Evolutionary conservation across 2,797 vertebrate species (phyloP), one percentile per base, ranked within the genome.

Genomic region (Ibycter americanus): DNA sequence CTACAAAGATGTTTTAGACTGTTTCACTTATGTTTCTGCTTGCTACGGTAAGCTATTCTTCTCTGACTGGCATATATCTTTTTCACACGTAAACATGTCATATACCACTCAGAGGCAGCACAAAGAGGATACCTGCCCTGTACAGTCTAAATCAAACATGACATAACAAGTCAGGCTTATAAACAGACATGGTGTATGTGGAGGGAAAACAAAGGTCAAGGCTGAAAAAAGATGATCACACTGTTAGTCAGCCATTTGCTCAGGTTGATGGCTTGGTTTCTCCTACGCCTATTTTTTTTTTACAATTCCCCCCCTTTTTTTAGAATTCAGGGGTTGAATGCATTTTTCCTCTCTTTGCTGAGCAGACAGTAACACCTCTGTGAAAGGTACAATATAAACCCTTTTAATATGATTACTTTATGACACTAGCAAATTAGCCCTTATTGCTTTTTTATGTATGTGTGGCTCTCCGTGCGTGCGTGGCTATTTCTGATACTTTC

Each of bases 261-360:
- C 27, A 46, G 11, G 65, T 61, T 72, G 25, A 61, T 68, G 34
- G 15, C 42, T 93, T 49, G 65, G 40, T 56, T 84, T 89, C 29
- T 87, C 40, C n/a, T 10, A 14, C 1, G 3, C 3, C 4, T 23
- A 6, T 1, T 1, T 46, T 46, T 79, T 63, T 49, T 72, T 12
- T 7, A 26, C 9, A 0, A 27, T 15, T 9, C 10, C 1, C 6
- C 8, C 9, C 6, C 2, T 4, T 56, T 19, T 36, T 73, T 34
- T 76, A 67, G 15, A 56, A 63, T 42, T 36, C 4, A 32, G 26
- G 34, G 4, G 4, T 5, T 61, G 12, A 74, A 72, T 6, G 2
- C 12, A 26, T 12, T 73, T 81, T 59, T 14, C 6, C 2, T 81
- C 11, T 11, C 8, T 61, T 55, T 78, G 25, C 9, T 65, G 21